Base-by-base conservation (phyloP, 2,797 vertebrate species). In the Otolemur crassicaudatus region DNA sequence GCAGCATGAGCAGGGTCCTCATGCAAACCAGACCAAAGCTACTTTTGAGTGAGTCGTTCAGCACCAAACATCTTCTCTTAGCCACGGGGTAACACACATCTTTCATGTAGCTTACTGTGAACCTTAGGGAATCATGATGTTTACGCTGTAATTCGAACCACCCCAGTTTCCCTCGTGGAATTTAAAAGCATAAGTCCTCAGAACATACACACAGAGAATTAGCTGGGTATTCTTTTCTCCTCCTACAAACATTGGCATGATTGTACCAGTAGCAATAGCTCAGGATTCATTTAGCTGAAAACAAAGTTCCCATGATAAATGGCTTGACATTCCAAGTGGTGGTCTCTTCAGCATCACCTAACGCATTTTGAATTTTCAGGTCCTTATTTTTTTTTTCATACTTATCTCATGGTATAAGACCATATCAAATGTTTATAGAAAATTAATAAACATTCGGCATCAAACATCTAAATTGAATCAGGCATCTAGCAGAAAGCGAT, bases 111-210 rank as follows among this genome's bases (percentile, higher is more conserved):
- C 60, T 85, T 53, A 96, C 17, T 87, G 84, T 94, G 97, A 96
- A 93, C 80, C 31, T 1, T 83, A 93, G 95, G 40, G 40, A 87
- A 91, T 91, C 94, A 69, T 81, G 40, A 95, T 60, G 49, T 81
- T 84, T 49, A 31, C 46, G 16, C 56, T 97, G 67, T 72, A 58
- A 93, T 82, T 92, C 97, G 70, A 69, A 34, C 95, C 80, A 89
- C 1, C 88, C 90, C 97, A 60, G 76, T 97, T 96, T 97, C 69
- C 70, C 77, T 95, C 83, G 40, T 94, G 94, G 94, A 58, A 89
- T 92, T 92, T 91, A 86, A 94, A 87, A 95, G 93, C 93, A 1
- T 92, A 90, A 40, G 69, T 91, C 96, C 83, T 95, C 85, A 75
- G 25, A 58, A 85, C 92, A 97, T 69, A 46, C 3, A 91, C 92